Evolutionary conservation across 64 coral and sea anemone species (phyloP).

Genomic region (Stichodactyla helianthus): DNA sequence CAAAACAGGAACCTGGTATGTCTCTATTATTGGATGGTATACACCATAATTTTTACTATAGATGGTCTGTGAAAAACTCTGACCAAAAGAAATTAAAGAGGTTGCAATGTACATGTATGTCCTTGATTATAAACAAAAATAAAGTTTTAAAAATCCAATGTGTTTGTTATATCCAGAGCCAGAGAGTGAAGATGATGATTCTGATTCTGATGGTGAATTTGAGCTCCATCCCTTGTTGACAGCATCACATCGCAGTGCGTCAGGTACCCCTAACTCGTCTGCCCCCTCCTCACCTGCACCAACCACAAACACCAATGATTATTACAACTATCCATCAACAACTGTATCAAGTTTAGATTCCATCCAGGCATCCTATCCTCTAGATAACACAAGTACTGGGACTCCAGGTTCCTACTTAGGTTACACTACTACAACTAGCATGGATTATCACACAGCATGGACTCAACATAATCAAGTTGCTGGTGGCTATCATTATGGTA

Average conservation of each 20-base stretch:
- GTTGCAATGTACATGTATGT: neutral
- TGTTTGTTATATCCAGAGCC: neutral
- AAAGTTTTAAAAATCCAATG: neutral
- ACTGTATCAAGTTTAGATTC: neutral
- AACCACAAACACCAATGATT: slow-evolving; percentile 11
- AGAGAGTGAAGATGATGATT: slow-evolving; percentile 73
- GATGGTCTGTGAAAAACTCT: too few species aligned
- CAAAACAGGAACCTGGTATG: slow-evolving; percentile 23
- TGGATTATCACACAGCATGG: neutral
- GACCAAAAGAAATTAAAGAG: too few species aligned
- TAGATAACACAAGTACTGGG: neutral
- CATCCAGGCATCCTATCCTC: neutral
- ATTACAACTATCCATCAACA: slow-evolving; percentile 1
- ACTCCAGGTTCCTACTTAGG: neutral
- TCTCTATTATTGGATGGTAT: neutral
- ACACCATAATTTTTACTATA: too few species aligned
- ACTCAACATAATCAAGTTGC: slow-evolving; percentile 18
- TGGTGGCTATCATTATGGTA: slow-evolving; percentile 11
- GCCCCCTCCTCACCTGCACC: slow-evolving; percentile 59
- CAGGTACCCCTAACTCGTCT: slow-evolving; percentile 35
- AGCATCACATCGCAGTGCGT: slow-evolving; percentile 70
- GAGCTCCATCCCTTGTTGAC: slow-evolving; percentile 91
- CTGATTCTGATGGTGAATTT: slow-evolving; percentile 90
- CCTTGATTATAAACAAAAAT: neutral
- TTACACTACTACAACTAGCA: neutral